Evolutionary conservation across 2,113 vertebrate species (phyloP).

Genomic region (Eleginops maclovinus): DNA sequence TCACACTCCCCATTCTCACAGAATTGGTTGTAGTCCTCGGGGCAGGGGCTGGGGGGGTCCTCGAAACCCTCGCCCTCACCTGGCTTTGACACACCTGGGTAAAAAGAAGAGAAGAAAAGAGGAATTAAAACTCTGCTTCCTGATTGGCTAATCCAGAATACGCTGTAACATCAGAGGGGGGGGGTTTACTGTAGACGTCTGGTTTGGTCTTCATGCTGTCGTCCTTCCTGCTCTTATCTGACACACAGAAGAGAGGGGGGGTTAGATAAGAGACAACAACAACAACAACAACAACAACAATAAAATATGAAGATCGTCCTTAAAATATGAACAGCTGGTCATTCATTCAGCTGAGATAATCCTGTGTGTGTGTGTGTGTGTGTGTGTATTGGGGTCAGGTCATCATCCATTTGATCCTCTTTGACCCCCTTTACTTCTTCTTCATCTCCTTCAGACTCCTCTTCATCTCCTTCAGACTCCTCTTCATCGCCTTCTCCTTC

Average conservation of each 20-base stretch:
- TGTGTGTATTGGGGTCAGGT: not conserved
- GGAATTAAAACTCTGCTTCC: not conserved
- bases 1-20: slow-evolving; percentile 97
- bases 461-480: not conserved
- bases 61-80: slow-evolving; percentile 89
- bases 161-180: rapidly evolving
- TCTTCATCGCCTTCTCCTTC: not conserved
- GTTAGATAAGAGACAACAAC: too few relatives aligned
- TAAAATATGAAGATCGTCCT: too few relatives aligned
- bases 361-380: too few relatives aligned
- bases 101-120: not conserved
- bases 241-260: slow-evolving; percentile 44
- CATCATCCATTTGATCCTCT: not conserved
- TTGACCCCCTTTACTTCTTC: not conserved
- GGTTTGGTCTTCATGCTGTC: slow-evolving; percentile 75
- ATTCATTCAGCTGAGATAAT: too few relatives aligned
- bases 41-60: slow-evolving; percentile 90
- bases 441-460: not conserved
- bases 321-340: too few relatives aligned
- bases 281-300: too few relatives aligned
- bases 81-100: slow-evolving; percentile 88
- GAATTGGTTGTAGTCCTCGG: slow-evolving; percentile 91
- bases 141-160: slow-evolving; percentile 23
- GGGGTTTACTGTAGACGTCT: slow-evolving; percentile 70
- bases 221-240: slow-evolving; percentile 82